Conservation (phyloP, 2,113 vertebrate species). For the Dipodomys spectabilis region DNA sequence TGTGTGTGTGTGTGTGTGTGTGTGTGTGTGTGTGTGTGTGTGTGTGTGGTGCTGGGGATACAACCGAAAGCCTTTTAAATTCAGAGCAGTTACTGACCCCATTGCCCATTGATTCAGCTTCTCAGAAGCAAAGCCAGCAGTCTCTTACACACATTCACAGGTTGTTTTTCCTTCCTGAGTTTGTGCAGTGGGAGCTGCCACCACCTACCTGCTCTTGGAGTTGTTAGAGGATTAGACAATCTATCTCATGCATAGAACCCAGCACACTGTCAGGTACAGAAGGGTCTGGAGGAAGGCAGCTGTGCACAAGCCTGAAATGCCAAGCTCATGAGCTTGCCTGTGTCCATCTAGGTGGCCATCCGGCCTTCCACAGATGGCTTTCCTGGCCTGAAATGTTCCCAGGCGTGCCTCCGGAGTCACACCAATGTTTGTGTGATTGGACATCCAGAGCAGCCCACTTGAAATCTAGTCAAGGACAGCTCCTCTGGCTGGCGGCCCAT, state of each 20-base stretch:
- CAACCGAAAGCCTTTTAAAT: neutral
- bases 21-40: no score
- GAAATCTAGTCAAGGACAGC: neutral
- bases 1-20: no score
- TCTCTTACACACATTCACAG: neutral
- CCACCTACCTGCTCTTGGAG: neutral
- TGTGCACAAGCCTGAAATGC: rapidly evolving
- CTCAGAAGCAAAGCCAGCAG: neutral
- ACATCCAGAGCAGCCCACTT: neutral
- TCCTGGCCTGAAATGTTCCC: neutral
- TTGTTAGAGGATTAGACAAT: neutral
- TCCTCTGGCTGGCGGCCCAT: neutral
- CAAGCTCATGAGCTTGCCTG: neutral
- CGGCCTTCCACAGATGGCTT: neutral
- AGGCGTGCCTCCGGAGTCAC: neutral
- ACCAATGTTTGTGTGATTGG: neutral
- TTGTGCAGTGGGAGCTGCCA: no score
- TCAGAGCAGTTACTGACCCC: no score
- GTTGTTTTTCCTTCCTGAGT: neutral
- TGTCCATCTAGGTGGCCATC: neutral
- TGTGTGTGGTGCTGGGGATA: no score
- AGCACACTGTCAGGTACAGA: neutral
- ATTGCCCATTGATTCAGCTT: neutral
- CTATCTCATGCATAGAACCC: neutral
- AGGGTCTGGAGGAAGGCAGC: neutral